phyloP scores from a whole-genome alignment of 2,797 vertebrate genomes.

The Myripristis murdjan region DNA sequence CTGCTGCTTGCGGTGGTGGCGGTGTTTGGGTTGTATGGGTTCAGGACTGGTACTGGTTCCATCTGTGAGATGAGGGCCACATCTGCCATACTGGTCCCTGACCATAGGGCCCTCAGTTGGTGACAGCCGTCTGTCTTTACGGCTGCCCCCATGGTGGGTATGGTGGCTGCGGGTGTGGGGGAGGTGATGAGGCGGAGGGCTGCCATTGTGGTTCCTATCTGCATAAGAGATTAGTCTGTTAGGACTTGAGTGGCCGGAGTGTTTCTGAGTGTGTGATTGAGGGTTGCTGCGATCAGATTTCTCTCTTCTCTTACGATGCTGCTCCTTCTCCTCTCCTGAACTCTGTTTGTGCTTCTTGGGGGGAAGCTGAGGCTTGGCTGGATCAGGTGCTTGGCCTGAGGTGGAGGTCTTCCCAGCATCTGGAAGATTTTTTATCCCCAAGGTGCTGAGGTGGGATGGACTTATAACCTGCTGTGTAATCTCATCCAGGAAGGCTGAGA shows the following conservation, averaged over 20 bases:
- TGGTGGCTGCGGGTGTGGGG: slow-evolving; percentile 30
- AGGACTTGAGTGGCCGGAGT: slow-evolving; percentile 49
- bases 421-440: slow-evolving; percentile 77
- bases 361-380: slow-evolving; percentile 77
- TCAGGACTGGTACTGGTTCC: slow-evolving; percentile 82
- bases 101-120: slow-evolving; percentile 43
- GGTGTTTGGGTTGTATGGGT: slow-evolving; percentile 59
- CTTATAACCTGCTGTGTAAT: slow-evolving; percentile 89
- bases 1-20: slow-evolving; percentile 52
- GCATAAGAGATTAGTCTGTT: slow-evolving; percentile 65
- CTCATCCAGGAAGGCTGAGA: slow-evolving; percentile 90
- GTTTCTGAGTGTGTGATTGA: slow-evolving; percentile 43
- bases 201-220: slow-evolving; percentile 48
- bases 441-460: slow-evolving; percentile 82
- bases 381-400: slow-evolving; percentile 24
- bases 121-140: slow-evolving; percentile 57
- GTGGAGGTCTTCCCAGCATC: slow-evolving; percentile 26
- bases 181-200: slow-evolving; percentile 58
- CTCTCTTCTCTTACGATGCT: slow-evolving; percentile 50
- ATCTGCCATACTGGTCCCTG: slow-evolving; percentile 60
- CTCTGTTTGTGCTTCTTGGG: slow-evolving; percentile 68
- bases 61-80: slow-evolving; percentile 68
- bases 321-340: slow-evolving; percentile 49
- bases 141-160: slow-evolving; percentile 37
- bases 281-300: slow-evolving; percentile 47